Evolutionary conservation across 2,888 invertebrate species (phyloP).

Genomic region (Zele albiditarsus): DNA sequence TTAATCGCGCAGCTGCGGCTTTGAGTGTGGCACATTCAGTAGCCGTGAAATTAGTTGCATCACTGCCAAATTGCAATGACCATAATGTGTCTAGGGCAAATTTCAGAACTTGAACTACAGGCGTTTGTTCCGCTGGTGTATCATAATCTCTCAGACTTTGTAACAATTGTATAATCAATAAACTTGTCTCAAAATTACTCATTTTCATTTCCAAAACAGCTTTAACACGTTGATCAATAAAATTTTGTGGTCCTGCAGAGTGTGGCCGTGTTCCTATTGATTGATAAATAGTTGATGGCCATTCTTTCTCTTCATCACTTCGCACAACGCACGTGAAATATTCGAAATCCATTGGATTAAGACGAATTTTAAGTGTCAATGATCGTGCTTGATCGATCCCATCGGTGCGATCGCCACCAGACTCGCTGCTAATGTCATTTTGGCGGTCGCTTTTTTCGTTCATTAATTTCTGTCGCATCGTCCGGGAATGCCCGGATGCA

Average conservation of each 20-base stretch:
- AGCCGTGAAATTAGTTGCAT: constrained; percentile 69
- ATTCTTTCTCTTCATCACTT: constrained; percentile 73
- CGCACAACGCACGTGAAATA: constrained; percentile 76
- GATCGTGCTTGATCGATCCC: constrained; percentile 76
- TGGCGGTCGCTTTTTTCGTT: constrained; percentile 20
- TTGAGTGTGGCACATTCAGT: constrained; percentile 74
- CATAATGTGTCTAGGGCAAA: constrained; percentile 78
- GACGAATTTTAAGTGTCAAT: constrained; percentile 75
- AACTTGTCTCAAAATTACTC: constrained; percentile 76
- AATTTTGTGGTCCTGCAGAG: constrained; percentile 75
- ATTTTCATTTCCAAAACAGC: constrained; percentile 75
- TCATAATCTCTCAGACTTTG: constrained; percentile 76
- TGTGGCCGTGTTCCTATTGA: constrained; percentile 62
- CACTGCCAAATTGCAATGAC: constrained; percentile 77
- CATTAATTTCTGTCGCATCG: constrained; percentile 46
- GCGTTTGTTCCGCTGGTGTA: constrained; percentile 75
- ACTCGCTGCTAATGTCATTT: constrained; percentile 63
- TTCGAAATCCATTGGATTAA: constrained; percentile 78
- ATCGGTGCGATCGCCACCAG: constrained; percentile 60
- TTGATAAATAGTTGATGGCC: constrained; percentile 71
- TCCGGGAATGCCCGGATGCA: constrained; percentile 38
- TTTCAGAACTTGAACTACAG: constrained; percentile 77
- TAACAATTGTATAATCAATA: constrained; percentile 76
- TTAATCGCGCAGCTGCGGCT: constrained; percentile 76
- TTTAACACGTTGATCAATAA: constrained; percentile 74